A percentile compares a stretch with the other conserved stretches of the same genome.
Evolutionary conservation across 2,888 invertebrate species (phyloP).

Genomic region (Pimpla rufipes): DNA sequence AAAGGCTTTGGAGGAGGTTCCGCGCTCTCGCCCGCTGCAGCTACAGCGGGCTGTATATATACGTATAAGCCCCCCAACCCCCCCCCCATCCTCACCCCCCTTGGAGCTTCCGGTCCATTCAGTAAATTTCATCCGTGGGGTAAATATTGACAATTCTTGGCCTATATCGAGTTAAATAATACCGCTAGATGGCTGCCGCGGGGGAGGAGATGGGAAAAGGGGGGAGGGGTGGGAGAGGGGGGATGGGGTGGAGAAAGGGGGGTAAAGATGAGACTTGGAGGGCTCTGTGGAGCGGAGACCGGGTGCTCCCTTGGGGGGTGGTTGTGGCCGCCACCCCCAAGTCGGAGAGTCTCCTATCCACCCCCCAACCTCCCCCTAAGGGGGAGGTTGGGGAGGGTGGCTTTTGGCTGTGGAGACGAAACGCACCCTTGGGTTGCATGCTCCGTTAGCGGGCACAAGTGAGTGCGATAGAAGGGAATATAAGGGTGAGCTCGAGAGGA

Average conservation of each 20-base stretch:
- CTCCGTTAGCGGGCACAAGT: neutral
- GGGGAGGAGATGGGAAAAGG: neutral
- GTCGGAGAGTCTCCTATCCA: too few relatives aligned
- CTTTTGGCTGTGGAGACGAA: conserved; percentile 19
- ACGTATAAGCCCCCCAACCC: conserved; percentile 26
- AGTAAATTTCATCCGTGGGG: conserved; percentile 69
- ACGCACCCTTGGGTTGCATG: conserved; percentile 27
- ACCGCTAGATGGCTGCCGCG: conserved; percentile 33
- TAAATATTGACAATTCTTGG: conserved; percentile 72
- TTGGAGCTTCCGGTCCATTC: conserved; percentile 60
- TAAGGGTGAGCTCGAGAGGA: conserved; percentile 14
- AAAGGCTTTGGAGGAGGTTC: conserved; percentile 25
- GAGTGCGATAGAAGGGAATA: conserved; percentile 35
- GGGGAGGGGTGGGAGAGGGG: conserved; percentile 1
- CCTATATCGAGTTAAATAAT: conserved; percentile 71
- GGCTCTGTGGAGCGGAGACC: neutral
- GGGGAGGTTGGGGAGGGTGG: conserved; percentile 12
- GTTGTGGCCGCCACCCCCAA: too few relatives aligned
- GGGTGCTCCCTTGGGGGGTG: neutral
- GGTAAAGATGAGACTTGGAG: conserved; percentile 45
- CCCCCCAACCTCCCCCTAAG: too few relatives aligned
- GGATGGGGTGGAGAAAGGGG: neutral
- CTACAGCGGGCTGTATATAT: conserved; percentile 19
- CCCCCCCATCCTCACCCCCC: too few relatives aligned
- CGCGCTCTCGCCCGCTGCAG: conserved; percentile 13